These are phyloP conservation scores for Rhinella marina DNA, from an alignment of 2,797 vertebrate genomes.

Conservation along the genomic window DNA sequence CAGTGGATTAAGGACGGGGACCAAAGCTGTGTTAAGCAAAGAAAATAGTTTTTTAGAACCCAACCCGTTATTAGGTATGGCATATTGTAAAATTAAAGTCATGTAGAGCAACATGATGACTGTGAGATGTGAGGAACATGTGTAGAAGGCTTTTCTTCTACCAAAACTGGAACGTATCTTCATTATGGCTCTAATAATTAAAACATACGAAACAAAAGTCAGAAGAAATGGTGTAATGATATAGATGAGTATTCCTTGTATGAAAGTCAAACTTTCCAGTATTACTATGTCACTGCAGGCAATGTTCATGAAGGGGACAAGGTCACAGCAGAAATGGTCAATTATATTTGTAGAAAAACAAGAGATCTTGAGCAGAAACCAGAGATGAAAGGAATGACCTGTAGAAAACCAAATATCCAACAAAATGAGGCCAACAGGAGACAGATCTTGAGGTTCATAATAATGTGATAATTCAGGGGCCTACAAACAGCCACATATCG, in stretches of 20 bases:
- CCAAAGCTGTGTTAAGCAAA: background rate
- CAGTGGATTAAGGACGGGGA: background rate
- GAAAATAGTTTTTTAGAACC: constrained; percentile 15
- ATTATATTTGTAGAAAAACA: background rate
- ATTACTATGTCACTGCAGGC: no score
- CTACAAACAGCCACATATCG: no score
- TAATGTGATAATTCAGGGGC: no score
- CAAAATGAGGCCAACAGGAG: no score
- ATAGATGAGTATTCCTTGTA: background rate
- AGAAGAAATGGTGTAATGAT: background rate
- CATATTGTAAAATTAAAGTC: background rate
- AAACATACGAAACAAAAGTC: constrained; percentile 28
- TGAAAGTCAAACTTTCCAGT: background rate
- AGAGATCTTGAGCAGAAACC: background rate
- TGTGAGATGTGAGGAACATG: background rate
- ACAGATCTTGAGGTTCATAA: no score
- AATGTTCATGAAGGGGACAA: no score
- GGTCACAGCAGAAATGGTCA: constrained; percentile 7
- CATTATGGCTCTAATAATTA: constrained; percentile 12
- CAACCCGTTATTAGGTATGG: background rate
- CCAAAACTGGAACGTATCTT: constrained; percentile 17
- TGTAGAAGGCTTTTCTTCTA: background rate
- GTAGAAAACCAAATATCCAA: no score
- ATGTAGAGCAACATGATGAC: constrained; percentile 23
- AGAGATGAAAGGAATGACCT: constrained; percentile 1